Evolutionary conservation across 2,797 vertebrate species (phyloP), one percentile per base, ranked within the genome.

Genomic region (Cyclura pinguis): DNA sequence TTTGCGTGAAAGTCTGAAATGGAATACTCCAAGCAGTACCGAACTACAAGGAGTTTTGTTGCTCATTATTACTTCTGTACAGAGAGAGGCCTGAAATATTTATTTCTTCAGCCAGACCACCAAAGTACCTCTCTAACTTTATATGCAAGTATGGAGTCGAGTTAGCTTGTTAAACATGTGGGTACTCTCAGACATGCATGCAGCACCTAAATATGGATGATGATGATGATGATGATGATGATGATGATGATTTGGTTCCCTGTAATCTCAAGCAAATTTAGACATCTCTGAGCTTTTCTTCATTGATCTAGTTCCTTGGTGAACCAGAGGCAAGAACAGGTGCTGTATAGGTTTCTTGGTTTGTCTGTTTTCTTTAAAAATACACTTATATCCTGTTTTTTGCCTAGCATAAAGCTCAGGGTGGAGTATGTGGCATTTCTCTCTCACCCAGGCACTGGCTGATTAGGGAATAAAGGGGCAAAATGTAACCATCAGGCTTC

Each of bases 21-120:
- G 35, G 32, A 69, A 84, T n/a, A 64, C 76, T 73, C 55, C 32
- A 74, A 76, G 50, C 84, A 57, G 80, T 74, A 73, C 22, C 87
- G 52, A 85, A 84, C 29, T 80, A 12, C 73, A 91, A 50, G 50
- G 67, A 59, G 62, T 73, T 80, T 52, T 73, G 4, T 50, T 62
- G n/a, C 80, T 80, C 59, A 69, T 73, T 87, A 84, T 78, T 84
- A 69, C 27, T 87, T 59, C 73, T 89, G 24, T 77, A 69, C 22
- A 84, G 59, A 78, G 84, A 88, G 52, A 32, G 35, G 8, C 29
- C 10, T 84, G 14, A 87, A 84, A 88, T 72, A 84, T 91, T 78
- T 78, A 88, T 91, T 78, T 69, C 35, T 87, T 87, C 72, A 87
- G 50, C 80, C 13, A 13, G 35, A 84, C 73, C 50, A 72, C 38